Base-by-base conservation (phyloP, 92 coral and sea anemone species). In the Actinernus sp. region DNA sequence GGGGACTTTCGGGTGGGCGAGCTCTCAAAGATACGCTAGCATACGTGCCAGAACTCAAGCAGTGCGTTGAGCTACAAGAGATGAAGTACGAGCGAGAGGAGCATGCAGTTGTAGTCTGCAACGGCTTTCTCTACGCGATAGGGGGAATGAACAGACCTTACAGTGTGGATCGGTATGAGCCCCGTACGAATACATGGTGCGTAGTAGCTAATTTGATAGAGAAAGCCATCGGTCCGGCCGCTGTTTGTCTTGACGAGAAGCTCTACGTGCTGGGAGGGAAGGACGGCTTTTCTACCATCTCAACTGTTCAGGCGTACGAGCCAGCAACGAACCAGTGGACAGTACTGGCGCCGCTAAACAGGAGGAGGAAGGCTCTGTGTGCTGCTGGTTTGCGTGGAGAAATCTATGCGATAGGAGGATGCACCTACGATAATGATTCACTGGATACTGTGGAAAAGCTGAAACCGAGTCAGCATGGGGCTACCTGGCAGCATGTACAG, bases 371-470 rank as follows among this genome's bases (percentile, higher is more conserved):
- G 44, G 92, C 86, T 31, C 61, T 71, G 56, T 76, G 84, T 55
- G 91, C 93, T 14, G 92, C 81, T 12, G 55, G 52, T 29, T 44
- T 80, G n/a, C 37, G 76, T 21, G 84, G 79, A 5, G 46, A 57
- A 29, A 73, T 90, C 32, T 73, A 80, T 50, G 80, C 73, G 34
- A 81, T 90, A 52, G 97, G 97, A 20, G 97, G 97, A 16, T 85
- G 88, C 24, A 80, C 68, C 0, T 62, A 63, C 56, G 88, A 90
- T 57, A 85, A 71, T 18, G 54, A 79, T 10, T 65, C 85, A n/a
- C 75, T 85, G n/a, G 65, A 58, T 38, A 73, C 41, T 17, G 87
- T 71, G 8, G 87, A 82, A 40, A 65, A 74, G 31, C 58, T 72
- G 26, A 63, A 51, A 14, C 57, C 74, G 18, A 68, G 49, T 1